A percentile compares a stretch with the other conserved stretches of the same genome.
Conservation (phyloP, 2,113 vertebrate species). For the Rhynchopsitta pachyrhyncha region DNA sequence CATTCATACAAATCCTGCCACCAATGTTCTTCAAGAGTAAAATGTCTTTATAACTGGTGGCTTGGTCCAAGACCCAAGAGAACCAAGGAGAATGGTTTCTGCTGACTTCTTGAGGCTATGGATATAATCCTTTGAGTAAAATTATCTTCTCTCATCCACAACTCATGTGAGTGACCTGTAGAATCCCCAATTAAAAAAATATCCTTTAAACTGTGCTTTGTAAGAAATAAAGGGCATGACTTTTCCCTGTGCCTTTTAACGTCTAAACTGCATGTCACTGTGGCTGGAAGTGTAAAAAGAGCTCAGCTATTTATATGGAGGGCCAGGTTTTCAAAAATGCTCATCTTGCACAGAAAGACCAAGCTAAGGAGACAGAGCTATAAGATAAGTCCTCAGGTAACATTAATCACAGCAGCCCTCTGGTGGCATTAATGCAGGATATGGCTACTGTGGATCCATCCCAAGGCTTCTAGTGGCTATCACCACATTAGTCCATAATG, state of each 20-base stretch:
- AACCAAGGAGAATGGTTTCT: neutral
- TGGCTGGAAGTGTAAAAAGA: neutral
- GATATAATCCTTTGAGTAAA: neutral
- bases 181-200: neutral
- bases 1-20: neutral
- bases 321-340: neutral
- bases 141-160: neutral
- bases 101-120: neutral
- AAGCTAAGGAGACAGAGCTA: neutral
- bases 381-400: neutral
- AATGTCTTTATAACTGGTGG: neutral
- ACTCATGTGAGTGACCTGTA: neutral
- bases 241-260: neutral
- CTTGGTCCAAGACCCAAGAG: neutral
- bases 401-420: neutral
- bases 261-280: neutral
- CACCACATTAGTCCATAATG: fast-evolving
- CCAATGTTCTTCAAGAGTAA: neutral
- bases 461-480: fast-evolving
- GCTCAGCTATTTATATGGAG: neutral
- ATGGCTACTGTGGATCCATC: fast-evolving
- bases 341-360: neutral
- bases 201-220: neutral
- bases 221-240: neutral
- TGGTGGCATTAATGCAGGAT: neutral